phyloP scores from a whole-genome alignment of 92 coral and sea anemone genomes.

The Palythoa heliodiscus region DNA sequence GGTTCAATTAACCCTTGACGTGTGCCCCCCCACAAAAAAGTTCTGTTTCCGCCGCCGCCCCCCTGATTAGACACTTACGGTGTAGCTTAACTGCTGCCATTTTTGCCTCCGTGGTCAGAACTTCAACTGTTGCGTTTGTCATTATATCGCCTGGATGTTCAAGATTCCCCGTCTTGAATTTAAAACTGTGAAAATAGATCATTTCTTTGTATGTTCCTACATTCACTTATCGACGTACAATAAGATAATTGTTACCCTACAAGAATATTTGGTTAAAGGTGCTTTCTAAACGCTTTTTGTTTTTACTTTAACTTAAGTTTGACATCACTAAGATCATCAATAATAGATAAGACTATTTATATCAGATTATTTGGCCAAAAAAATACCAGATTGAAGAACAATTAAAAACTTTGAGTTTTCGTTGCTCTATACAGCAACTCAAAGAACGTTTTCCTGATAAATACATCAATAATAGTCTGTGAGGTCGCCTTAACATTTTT shows the following conservation, averaged over 20 bases:
- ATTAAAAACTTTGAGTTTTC: too few species aligned
- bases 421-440: too few species aligned
- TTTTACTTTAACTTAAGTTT: neutral
- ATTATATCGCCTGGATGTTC: conserved; percentile 98
- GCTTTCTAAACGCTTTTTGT: neutral
- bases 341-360: too few species aligned
- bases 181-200: conserved; percentile 59
- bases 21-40: too few species aligned
- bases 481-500: too few species aligned
- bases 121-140: conserved; percentile 89
- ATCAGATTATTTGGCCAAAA: too few species aligned
- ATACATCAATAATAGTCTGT: too few species aligned
- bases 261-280: neutral
- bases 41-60: too few species aligned
- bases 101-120: conserved; percentile 65
- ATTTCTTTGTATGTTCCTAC: neutral
- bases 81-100: conserved; percentile 60
- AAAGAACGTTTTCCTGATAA: too few species aligned
- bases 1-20: too few species aligned
- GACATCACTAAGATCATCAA: neutral
- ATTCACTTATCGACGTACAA: neutral
- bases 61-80: conserved; percentile 55
- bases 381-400: too few species aligned
- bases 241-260: neutral
- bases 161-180: conserved; percentile 91